Evolutionary conservation across 2,888 invertebrate species (phyloP).

Genomic region (Dryadula phaetusa): DNA sequence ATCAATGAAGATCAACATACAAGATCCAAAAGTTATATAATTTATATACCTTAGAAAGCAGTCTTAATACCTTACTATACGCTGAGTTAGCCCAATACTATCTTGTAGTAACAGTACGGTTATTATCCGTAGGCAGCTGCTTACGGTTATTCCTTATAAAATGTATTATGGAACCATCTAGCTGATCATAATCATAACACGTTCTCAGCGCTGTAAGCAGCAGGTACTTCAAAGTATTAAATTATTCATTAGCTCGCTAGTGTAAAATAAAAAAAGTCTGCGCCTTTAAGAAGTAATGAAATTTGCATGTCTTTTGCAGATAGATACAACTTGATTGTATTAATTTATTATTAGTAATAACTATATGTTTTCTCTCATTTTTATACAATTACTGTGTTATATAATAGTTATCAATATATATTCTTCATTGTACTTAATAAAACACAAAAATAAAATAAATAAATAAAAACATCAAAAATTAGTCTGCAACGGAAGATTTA

Average conservation of each 20-base stretch:
- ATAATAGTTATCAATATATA: no score
- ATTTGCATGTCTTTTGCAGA: not conserved
- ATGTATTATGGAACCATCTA: conserved; percentile 10
- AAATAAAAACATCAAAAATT: no score
- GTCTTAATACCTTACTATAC: not conserved
- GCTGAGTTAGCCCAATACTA: conserved; percentile 6
- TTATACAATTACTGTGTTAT: no score
- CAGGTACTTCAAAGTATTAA: not conserved
- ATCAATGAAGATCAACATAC: no score
- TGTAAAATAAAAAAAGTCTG: not conserved
- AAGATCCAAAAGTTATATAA: not conserved
- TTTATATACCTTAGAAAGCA: not conserved
- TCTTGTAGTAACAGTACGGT: not conserved
- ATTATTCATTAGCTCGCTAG: not conserved
- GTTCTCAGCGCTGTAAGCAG: conserved; percentile 6
- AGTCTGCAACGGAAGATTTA: no score
- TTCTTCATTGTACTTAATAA: no score
- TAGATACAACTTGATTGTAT: not conserved
- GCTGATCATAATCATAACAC: not conserved
- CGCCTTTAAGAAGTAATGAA: not conserved
- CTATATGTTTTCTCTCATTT: no score
- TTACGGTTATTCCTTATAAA: conserved; percentile 12
- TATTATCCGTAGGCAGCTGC: not conserved
- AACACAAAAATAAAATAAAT: no score
- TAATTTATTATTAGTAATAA: no score